Percentiles rank a stretch among this genome's conserved stretches.
Evolutionary conservation across 2,888 invertebrate species (phyloP).

Genomic region (Thecocarcelia acutangulata): DNA sequence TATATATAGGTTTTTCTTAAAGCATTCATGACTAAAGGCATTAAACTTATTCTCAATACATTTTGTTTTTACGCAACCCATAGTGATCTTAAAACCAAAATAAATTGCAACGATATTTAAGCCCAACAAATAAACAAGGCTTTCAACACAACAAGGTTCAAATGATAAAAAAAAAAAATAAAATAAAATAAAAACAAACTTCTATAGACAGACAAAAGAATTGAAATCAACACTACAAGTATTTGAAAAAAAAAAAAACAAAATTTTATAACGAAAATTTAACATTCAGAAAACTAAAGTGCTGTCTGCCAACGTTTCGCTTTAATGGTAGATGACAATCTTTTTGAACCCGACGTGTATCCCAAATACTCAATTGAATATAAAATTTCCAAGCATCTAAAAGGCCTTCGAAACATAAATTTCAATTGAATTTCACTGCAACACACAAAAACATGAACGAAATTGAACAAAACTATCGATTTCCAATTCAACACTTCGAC

Average conservation of each 20-base stretch:
- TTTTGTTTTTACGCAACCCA: neutral
- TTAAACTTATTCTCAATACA: no score
- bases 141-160: conserved; percentile 22
- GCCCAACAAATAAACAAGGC: conserved; percentile 24
- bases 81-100: conserved; percentile 11
- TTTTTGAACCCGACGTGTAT: conserved; percentile 20
- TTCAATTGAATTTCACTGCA: conserved; percentile 52
- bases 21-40: no score
- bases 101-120: conserved; percentile 36
- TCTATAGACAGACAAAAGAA: conserved; percentile 3
- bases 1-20: no score
- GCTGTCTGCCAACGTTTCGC: conserved; percentile 37
- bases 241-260: conserved; percentile 32
- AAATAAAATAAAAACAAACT: neutral
- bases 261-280: conserved; percentile 6
- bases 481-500: conserved; percentile 46
- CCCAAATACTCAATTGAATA: conserved; percentile 41
- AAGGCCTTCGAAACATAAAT: conserved; percentile 45
- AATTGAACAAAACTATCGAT: conserved; percentile 26
- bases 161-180: conserved; percentile 19
- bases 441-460: conserved; percentile 11
- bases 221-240: conserved; percentile 48
- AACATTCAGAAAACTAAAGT: conserved; percentile 3
- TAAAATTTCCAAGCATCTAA: conserved; percentile 36
- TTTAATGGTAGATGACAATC: conserved; percentile 65